A percentile compares a stretch with the other conserved stretches of the same genome.
Conservation (phyloP, 2,113 vertebrate species). For the Toxostoma redivivum region DNA sequence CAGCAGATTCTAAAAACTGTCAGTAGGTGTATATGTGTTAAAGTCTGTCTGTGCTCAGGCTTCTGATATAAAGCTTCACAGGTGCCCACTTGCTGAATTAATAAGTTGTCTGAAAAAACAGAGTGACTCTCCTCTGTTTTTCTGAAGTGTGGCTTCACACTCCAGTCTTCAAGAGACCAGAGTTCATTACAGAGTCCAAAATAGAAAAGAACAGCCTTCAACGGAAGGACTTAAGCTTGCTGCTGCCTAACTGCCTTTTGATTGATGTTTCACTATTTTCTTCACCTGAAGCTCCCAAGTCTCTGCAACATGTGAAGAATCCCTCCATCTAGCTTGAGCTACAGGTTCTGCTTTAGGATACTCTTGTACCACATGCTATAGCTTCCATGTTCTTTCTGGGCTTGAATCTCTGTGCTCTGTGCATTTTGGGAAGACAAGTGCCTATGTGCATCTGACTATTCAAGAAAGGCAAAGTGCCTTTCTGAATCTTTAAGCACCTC, state of each 20-base stretch:
- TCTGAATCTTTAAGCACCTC: background rate
- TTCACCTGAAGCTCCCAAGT: background rate
- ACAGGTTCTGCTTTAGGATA: background rate
- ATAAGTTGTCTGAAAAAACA: background rate
- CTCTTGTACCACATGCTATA: background rate
- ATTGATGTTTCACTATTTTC: background rate
- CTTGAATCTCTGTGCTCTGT: background rate
- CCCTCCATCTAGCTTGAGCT: background rate
- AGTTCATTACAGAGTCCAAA: background rate
- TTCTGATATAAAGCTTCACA: background rate
- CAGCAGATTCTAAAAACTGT: background rate
- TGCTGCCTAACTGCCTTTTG: background rate
- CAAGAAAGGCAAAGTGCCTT: background rate
- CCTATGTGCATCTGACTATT: background rate
- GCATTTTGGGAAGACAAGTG: background rate
- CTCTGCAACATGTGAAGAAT: background rate
- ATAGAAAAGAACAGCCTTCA: background rate
- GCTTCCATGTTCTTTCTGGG: background rate
- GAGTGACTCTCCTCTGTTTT: background rate
- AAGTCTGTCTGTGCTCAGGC: background rate
- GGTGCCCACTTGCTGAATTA: background rate
- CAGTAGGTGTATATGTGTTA: background rate
- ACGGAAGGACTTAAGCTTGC: background rate
- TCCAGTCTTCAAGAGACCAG: background rate
- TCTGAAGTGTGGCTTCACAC: background rate